Evolutionary conservation across 2,113 vertebrate genomes (phyloP), one percentile per base, ranked within the genome.

Genomic region (Hyla sarda): DNA sequence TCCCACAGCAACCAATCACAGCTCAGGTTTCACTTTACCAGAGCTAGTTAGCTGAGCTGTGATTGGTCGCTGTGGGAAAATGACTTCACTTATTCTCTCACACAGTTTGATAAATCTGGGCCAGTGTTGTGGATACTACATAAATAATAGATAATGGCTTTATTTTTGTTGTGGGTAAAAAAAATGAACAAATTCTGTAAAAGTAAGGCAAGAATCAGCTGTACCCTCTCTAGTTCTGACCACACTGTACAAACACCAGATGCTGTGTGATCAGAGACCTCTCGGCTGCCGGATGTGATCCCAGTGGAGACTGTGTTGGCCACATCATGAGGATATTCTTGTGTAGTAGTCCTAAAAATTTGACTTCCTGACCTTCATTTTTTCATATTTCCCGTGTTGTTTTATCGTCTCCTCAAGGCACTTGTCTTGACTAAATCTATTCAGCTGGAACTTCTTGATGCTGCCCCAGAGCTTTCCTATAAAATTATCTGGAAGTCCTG

Each of bases 311-410:
- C 28, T 2, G 28, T 16, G 10, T 10, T 17, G 58, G 45, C 23
- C 69, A 30, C 56, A 37, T 28, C 47, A 19, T 50, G 4, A 34
- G 74, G 56, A 67, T 52, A 19, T 21, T 62, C 30, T 32, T 84
- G 82, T 75, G 32, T 60, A 34, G 30, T 1, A 9, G 23, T 6
- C 30, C 37, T 11, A 45, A 30, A n/a, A 17, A 28, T 67, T 60
- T 82, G 21, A n/a, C 34, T 84, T 84, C 82, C 82, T 60, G 34
- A 16, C 19, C n/a, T 73, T 74, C 17, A 37, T 14, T 56, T 34
- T 83, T 41, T 48, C 30, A 21, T 30, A 16, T 37, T 84, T 74
- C 37, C 56, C 13, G 5, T 83, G 34, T 25, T 30, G 32, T 34
- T 69, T 34, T 62, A 62, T 25, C 2, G 58, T 62, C 58, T 62